A percentile compares a stretch with the other conserved stretches of the same genome.
Conservation (phyloP, 2,888 invertebrate species). For the Mythimna pallens region DNA sequence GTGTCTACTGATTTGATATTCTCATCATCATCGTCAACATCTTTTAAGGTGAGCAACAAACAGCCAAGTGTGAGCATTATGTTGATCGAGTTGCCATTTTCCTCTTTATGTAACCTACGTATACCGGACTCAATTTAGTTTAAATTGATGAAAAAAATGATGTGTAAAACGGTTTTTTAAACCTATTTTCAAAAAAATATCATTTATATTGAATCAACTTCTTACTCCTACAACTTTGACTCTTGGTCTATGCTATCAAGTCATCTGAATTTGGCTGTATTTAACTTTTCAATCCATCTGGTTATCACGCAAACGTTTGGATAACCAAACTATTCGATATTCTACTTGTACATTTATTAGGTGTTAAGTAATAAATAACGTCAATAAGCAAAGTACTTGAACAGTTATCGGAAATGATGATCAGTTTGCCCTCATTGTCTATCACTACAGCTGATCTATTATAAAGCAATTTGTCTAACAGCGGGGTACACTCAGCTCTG, state of each 20-base stretch:
- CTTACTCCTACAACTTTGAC: not conserved
- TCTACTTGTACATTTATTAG: not conserved
- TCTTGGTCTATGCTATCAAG: not conserved
- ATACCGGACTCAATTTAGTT: not conserved
- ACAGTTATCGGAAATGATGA: constrained; percentile 38
- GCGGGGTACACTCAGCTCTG: constrained; percentile 58
- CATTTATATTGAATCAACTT: no score
- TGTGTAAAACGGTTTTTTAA: not conserved
- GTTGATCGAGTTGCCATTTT: not conserved
- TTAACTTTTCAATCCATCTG: not conserved
- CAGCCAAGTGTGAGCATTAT: not conserved
- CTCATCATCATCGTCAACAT: not conserved
- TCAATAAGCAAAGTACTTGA: constrained; percentile 38
- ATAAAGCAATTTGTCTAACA: constrained; percentile 67
- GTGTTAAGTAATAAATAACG: constrained; percentile 17
- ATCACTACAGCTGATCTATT: constrained; percentile 61
- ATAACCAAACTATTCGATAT: not conserved
- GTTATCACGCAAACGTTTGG: not conserved
- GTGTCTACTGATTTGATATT: not conserved
- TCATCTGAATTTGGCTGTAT: not conserved
- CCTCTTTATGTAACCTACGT: not conserved
- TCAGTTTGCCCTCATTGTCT: constrained; percentile 43
- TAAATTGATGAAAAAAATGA: not conserved
- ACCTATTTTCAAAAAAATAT: not conserved
- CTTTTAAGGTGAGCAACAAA: not conserved